Percentiles rank a stretch among this genome's conserved stretches.
These are phyloP conservation scores for Heliothis virescens DNA, from an alignment of 1,140 invertebrate species.

Conservation along the genomic window DNA sequence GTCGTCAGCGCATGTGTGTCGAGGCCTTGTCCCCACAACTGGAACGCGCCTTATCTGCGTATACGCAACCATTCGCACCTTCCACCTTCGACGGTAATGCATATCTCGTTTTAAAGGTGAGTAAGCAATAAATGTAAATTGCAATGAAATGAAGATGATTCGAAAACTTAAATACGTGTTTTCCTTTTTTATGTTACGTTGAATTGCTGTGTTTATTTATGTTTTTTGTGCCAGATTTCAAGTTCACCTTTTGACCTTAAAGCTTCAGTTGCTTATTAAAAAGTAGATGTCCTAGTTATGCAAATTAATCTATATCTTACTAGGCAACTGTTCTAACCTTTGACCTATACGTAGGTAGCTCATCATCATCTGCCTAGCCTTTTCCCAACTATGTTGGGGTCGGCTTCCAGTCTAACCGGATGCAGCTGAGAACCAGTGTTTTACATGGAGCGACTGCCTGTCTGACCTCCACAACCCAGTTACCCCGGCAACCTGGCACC, in stretches of 20 bases:
- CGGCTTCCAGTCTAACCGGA: too few relatives aligned
- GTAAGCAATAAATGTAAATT: conserved; percentile 51
- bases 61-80: conserved; percentile 54
- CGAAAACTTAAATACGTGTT: conserved; percentile 11
- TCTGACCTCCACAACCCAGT: too few relatives aligned
- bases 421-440: too few relatives aligned
- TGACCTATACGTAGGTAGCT: too few relatives aligned
- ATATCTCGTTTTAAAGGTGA: conserved; percentile 39
- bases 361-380: too few relatives aligned
- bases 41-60: conserved; percentile 53
- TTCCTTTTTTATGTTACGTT: not conserved
- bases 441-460: too few relatives aligned
- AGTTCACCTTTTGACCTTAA: conserved; percentile 20
- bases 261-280: not conserved
- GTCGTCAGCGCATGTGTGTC: conserved; percentile 63
- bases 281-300: not conserved
- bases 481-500: too few relatives aligned
- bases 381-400: too few relatives aligned
- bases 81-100: conserved; percentile 16
- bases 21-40: conserved; percentile 60
- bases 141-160: conserved; percentile 33
- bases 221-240: conserved; percentile 32
- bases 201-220: conserved; percentile 19
- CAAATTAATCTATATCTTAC: conserved; percentile 2
- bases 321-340: too few relatives aligned